Conservation (phyloP, 2,888 invertebrate genomes). For the Amiota minor region DNA sequence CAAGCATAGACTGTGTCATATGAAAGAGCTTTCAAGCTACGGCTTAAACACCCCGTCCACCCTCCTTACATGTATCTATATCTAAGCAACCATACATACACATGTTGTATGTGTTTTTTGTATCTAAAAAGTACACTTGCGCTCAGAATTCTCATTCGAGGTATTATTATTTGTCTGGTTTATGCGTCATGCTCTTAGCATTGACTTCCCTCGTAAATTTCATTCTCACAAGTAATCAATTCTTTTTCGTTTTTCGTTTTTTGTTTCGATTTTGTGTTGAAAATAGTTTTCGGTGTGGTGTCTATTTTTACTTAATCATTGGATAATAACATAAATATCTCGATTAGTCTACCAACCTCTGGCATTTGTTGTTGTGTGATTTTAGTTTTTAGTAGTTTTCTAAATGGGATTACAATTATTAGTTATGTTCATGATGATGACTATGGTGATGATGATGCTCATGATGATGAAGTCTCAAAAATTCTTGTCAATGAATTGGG, state of each 20-base stretch:
- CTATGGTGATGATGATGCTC: background rate
- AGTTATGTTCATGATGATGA: constrained; percentile 10
- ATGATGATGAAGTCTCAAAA: constrained; percentile 1
- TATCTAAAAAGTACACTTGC: background rate
- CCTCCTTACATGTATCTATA: too few relatives aligned
- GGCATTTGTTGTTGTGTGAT: background rate
- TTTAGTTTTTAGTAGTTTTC: background rate
- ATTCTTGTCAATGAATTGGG: constrained; percentile 17
- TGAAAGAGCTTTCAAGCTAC: background rate
- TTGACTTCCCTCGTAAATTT: constrained; percentile 27
- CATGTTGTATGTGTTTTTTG: background rate
- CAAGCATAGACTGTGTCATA: constrained; percentile 39
- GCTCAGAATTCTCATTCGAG: background rate
- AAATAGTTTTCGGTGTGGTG: background rate
- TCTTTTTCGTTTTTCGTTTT: background rate
- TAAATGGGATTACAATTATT: constrained; percentile 20
- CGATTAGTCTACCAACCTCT: background rate
- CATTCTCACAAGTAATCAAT: constrained; percentile 10
- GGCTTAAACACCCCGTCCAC: background rate
- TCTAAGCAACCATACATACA: background rate
- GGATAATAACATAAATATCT: background rate
- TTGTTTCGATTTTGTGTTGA: background rate
- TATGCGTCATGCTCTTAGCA: constrained; percentile 24
- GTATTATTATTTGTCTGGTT: constrained; percentile 1
- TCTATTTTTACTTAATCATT: constrained; percentile 7